Evolutionary conservation across 2,888 invertebrate species (phyloP), one percentile per base, ranked within the genome.

Genomic region (Lymantria monacha): DNA sequence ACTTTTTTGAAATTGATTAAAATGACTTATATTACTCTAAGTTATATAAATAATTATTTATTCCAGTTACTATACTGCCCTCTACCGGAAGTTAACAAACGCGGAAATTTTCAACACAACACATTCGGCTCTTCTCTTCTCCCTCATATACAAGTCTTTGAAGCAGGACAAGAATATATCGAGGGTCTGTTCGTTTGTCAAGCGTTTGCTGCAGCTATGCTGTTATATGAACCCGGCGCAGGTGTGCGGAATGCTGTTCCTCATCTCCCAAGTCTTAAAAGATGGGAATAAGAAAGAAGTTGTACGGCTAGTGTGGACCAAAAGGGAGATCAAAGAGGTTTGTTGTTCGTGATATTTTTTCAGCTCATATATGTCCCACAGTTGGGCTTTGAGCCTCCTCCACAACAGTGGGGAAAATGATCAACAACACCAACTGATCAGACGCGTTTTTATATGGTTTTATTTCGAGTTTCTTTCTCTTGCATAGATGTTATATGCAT

Each of bases 71-170:
- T 99, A 98, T 86, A 94, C 94, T 54, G 96, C 97, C 0, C 92
- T 99, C 36, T 99, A 99, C 79, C 93, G 94, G 15, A 98, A 98
- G 78, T 80, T 99, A 51, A 80, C 95, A 0, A 97, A 97, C 79
- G 92, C 96, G 0, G 94, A 95, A 50, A 83, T 90, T 9, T 93
- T 93, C 81, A 93, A 93, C 10, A 94, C 96, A 0, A 93, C 94
- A 0, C 94, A 95, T 70, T 94, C 94, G 44, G 95, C 97, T 0
- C 93, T 97, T 59, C 94, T 98, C 63, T 92, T 99, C 61, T 97
- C 97, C 72, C 93, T 99, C 51, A 83, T 98, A 14, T 98, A 95
- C 85, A 96, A 96, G 79, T 95, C 97, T 41, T 87, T 99, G 69
- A 94, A 95, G 72, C 94, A 93, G 57, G 99, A 99, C 87, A 88